Conservation (phyloP, 2,888 invertebrate species). For the Cerastis leucographa region DNA sequence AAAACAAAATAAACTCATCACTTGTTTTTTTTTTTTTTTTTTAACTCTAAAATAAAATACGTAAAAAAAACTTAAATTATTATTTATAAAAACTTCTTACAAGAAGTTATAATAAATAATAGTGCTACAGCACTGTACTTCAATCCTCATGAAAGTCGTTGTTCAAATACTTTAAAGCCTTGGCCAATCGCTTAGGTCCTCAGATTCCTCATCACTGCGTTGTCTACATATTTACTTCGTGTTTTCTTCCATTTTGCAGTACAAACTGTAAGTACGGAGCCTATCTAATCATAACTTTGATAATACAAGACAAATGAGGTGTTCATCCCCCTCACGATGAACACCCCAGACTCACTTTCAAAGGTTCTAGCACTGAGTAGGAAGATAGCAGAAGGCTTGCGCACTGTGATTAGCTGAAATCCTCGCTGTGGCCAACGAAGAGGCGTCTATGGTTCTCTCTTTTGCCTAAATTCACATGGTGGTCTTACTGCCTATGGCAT, state of each 20-base stretch:
- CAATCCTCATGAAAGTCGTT: not conserved
- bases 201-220: not conserved
- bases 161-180: not conserved
- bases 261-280: conserved; percentile 31
- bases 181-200: not conserved
- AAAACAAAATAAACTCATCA: too few species aligned
- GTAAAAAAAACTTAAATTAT: too few species aligned
- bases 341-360: conserved; percentile 43
- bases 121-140: too few species aligned
- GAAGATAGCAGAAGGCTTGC: conserved; percentile 1
- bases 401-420: too few species aligned
- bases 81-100: too few species aligned
- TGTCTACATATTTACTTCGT: conserved; percentile 20
- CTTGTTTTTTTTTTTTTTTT: too few species aligned
- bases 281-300: conserved; percentile 63
- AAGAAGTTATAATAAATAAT: too few species aligned
- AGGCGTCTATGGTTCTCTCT: too few species aligned
- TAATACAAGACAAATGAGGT: conserved; percentile 66
- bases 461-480: too few species aligned
- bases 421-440: too few species aligned
- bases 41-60: too few species aligned
- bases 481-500: too few species aligned
- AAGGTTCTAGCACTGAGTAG: not conserved
- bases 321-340: conserved; percentile 45
- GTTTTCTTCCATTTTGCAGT: conserved; percentile 18